Base-by-base conservation (phyloP, 1,140 invertebrate genomes). In the Tribolium castaneum region DNA sequence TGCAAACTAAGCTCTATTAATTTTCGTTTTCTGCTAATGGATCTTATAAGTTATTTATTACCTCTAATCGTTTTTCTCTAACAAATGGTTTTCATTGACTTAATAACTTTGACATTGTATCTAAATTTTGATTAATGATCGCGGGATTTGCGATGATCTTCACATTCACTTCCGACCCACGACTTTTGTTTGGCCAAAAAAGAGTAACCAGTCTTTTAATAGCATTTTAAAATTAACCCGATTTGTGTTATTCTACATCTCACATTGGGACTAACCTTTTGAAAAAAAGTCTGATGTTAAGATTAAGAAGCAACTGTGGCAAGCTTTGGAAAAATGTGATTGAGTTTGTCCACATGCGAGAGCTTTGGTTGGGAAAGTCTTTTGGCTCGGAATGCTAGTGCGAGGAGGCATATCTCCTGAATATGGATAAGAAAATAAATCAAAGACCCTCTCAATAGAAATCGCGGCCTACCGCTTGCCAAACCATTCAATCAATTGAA, bases 371-470 rank as follows among this genome's bases (percentile, higher is more conserved):
- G 25, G 45, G 35, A 66, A 66, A 66, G 59, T 66, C 25, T 34
- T 66, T 66, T 62, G 56, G 19, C 22, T 62, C 19, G 56, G 25
- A 62, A 62, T 25, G 34, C 56, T 50, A 19, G 79, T 76, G 59
- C 70, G 76, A 56, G 16, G 50, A 70, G 70, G 76, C 76, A 70
- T 75, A 77, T 66, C 82, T 82, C 77, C 79, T 84, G 83, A 84
- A 84, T 84, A 84, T 84, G 83, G 81, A 84, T 83, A 75, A 82
- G 80, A 82, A 80, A 79, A 82, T 84, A 84, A 84, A 83, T 84
- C 82, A 84, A 75, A 74, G 51, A 76, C 75, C 70, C 50, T 74
- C 39, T 70, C 76, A 72, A 81, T 81, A 78, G 78, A 81, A 80
- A 78, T 79, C 78, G 79, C 76, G 73, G 51, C 59, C 78, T 76